A percentile compares a stretch with the other conserved stretches of the same genome.
phyloP scores from a whole-genome alignment of 1,140 invertebrate genomes.

The Hypsibius dujardini region DNA sequence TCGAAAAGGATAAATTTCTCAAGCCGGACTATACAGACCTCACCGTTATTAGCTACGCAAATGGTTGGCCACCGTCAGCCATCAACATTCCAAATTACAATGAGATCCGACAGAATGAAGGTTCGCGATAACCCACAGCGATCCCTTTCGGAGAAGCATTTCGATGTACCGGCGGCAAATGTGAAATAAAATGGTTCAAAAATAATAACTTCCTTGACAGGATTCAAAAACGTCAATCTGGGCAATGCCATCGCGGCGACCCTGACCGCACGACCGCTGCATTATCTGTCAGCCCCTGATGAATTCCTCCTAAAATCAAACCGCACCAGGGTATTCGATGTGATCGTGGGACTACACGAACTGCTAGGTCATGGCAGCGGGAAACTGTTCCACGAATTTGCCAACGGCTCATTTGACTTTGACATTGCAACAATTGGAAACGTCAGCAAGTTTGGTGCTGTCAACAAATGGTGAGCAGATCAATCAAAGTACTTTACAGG shows the following conservation, averaged over 20 bases:
- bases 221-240: slow-evolving; percentile 89
- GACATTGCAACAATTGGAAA: slow-evolving; percentile 43
- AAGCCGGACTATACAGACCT: slow-evolving; percentile 86
- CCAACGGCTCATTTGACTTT: slow-evolving; percentile 62
- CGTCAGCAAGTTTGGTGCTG: not conserved
- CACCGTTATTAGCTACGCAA: slow-evolving; percentile 73
- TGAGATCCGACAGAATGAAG: slow-evolving; percentile 77
- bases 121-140: not conserved
- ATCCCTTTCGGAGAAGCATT: not conserved
- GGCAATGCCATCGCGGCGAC: slow-evolving; percentile 75
- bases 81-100: slow-evolving; percentile 90
- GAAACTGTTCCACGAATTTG: slow-evolving; percentile 58
- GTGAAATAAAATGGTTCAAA: not conserved
- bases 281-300: not conserved
- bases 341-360: slow-evolving; percentile 83
- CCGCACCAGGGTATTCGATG: slow-evolving; percentile 31
- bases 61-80: slow-evolving; percentile 57
- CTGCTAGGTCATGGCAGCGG: slow-evolving; percentile 85
- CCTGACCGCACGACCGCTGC: slow-evolving; percentile 42
- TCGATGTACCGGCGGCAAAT: not conserved
- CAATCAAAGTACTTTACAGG: not conserved
- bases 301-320: not conserved
- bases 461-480: not conserved
- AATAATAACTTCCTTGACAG: slow-evolving; percentile 2
- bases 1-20: slow-evolving; percentile 79